Evolutionary conservation across 2,797 vertebrate genomes (phyloP).

Genomic region (Oophaga sylvatica): DNA sequence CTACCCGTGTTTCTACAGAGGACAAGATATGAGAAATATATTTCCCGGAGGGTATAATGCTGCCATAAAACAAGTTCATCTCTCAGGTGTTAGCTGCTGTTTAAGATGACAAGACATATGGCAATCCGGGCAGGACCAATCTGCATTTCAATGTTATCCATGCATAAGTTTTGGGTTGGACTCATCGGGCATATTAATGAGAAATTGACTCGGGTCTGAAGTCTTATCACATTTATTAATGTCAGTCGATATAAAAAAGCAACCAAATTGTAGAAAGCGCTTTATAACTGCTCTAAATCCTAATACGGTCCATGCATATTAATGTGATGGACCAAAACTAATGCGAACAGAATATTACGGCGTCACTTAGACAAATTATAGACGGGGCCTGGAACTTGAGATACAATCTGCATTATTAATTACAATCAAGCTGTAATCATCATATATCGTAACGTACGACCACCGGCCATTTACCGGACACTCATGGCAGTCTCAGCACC

Average conservation of each 20-base stretch:
- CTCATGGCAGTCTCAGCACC: too few species aligned
- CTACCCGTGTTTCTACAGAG: constrained; percentile 35
- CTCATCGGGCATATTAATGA: constrained; percentile 29
- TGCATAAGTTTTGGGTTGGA: not conserved
- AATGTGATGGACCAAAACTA: not conserved
- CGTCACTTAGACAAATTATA: not conserved
- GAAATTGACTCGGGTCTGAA: constrained; percentile 9
- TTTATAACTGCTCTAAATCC: not conserved
- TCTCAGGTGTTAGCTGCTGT: constrained; percentile 47
- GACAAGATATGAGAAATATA: constrained; percentile 41
- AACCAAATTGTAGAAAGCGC: not conserved
- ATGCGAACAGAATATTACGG: not conserved
- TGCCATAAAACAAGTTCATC: constrained; percentile 45
- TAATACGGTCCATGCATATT: not conserved
- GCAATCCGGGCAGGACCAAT: constrained; percentile 1
- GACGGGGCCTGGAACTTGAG: not conserved
- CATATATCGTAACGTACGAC: too few species aligned
- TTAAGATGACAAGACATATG: constrained; percentile 50
- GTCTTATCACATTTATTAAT: constrained; percentile 8
- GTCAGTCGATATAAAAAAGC: not conserved
- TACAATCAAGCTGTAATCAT: too few species aligned
- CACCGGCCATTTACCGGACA: too few species aligned
- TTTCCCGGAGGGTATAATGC: constrained; percentile 41
- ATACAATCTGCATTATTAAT: not conserved
- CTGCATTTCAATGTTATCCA: constrained; percentile 19